Conservation (phyloP, 2,113 vertebrate genomes). For the Gavia stellata region DNA sequence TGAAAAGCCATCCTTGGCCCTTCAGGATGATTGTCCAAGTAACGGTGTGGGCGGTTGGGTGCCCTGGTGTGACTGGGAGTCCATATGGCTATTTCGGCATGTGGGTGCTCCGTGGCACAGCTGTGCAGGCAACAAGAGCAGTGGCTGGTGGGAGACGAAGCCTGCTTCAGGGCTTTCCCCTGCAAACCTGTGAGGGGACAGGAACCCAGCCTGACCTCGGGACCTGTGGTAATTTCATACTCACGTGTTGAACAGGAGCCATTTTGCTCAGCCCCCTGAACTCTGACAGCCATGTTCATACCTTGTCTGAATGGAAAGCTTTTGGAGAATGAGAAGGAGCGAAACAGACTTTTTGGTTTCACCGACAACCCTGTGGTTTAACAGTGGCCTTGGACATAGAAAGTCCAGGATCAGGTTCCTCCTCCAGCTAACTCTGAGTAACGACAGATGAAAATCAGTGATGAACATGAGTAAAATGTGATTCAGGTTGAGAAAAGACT, state of each 20-base stretch:
- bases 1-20: fast-evolving
- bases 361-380: neutral
- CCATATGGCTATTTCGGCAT: neutral
- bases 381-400: neutral
- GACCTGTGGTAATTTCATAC: neutral
- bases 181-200: neutral
- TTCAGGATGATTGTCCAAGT: neutral
- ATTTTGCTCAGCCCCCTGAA: neutral
- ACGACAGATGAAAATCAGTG: neutral
- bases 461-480: neutral
- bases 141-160: neutral
- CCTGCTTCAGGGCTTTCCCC: neutral
- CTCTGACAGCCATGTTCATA: neutral
- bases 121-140: fast-evolving
- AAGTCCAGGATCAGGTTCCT: neutral
- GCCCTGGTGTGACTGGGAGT: neutral
- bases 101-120: fast-evolving
- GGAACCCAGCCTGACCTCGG: fast-evolving
- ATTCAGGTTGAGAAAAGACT: neutral
- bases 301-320: neutral
- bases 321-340: neutral
- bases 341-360: neutral
- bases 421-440: neutral
- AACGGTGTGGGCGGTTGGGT: fast-evolving
- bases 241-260: fast-evolving